phyloP scores from a whole-genome alignment of 2,888 invertebrate genomes.

The Tridacna gigas region DNA sequence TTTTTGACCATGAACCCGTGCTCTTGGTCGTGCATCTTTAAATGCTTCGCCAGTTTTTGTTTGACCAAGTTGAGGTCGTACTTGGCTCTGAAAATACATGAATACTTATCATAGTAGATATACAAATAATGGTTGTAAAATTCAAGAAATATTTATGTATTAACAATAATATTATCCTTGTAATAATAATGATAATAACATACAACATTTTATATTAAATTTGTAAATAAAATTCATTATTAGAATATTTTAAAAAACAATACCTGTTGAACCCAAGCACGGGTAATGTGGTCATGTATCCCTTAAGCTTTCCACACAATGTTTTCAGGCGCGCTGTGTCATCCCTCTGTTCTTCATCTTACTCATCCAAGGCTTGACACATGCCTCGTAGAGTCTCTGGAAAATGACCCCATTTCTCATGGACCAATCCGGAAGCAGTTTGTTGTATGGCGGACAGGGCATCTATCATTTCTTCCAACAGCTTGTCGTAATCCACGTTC shows the following conservation, averaged over 20 bases:
- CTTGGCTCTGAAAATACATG: constrained; percentile 37
- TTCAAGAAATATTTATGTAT: too few relatives aligned
- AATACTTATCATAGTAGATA: too few relatives aligned
- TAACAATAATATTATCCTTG: too few relatives aligned
- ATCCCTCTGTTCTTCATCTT: constrained; percentile 23
- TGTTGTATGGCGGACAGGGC: background rate
- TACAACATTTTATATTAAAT: too few relatives aligned
- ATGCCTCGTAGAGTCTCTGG: background rate
- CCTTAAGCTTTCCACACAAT: constrained; percentile 29
- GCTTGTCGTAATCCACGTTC: constrained; percentile 33
- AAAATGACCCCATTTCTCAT: constrained; percentile 23
- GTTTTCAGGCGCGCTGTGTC: background rate
- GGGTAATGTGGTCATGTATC: constrained; percentile 32
- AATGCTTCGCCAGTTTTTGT: constrained; percentile 26
- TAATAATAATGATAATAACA: too few relatives aligned
- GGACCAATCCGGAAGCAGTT: background rate
- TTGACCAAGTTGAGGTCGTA: constrained; percentile 52
- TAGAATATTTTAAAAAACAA: too few relatives aligned
- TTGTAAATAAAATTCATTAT: too few relatives aligned
- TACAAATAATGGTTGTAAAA: too few relatives aligned
- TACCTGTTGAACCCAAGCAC: constrained; percentile 47
- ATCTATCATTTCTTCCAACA: constrained; percentile 27
- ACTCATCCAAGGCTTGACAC: too few relatives aligned
- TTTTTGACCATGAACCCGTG: constrained; percentile 38
- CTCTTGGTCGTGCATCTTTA: constrained; percentile 38